Percentiles rank a stretch among this genome's conserved stretches.
Conservation (phyloP, 2,888 invertebrate species). For the Drosophila neonasuta region DNA sequence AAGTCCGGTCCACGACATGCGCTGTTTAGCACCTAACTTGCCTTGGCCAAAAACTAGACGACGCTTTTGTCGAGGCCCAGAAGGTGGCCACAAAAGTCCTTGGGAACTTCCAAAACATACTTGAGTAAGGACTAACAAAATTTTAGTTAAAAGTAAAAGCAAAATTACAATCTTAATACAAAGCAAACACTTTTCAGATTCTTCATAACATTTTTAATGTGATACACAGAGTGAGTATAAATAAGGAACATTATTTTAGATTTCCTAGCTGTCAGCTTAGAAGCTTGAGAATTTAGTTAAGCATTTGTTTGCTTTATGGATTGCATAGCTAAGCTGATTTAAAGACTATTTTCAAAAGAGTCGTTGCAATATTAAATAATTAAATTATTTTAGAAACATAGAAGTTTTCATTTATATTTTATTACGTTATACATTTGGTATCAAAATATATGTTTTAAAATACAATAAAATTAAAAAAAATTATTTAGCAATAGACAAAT, state of each 20-base stretch:
- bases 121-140: not conserved
- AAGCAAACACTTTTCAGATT: not conserved
- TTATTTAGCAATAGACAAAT: too few relatives aligned
- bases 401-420: too few relatives aligned
- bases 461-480: too few relatives aligned
- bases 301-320: not conserved
- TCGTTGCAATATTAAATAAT: too few relatives aligned
- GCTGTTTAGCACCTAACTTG: slow-evolving; percentile 74
- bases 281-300: not conserved
- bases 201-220: too few relatives aligned
- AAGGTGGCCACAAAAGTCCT: slow-evolving; percentile 40
- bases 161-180: not conserved
- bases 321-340: not conserved
- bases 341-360: not conserved
- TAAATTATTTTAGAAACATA: too few relatives aligned
- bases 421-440: too few relatives aligned
- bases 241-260: too few relatives aligned
- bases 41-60: slow-evolving; percentile 57
- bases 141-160: not conserved
- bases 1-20: slow-evolving; percentile 64
- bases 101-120: slow-evolving; percentile 1
- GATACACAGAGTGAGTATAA: too few relatives aligned
- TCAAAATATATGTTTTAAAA: too few relatives aligned
- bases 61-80: slow-evolving; percentile 15
- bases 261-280: too few relatives aligned